Conservation (phyloP, 2,113 vertebrate genomes). For the Heterotilapia buettikoferi region DNA sequence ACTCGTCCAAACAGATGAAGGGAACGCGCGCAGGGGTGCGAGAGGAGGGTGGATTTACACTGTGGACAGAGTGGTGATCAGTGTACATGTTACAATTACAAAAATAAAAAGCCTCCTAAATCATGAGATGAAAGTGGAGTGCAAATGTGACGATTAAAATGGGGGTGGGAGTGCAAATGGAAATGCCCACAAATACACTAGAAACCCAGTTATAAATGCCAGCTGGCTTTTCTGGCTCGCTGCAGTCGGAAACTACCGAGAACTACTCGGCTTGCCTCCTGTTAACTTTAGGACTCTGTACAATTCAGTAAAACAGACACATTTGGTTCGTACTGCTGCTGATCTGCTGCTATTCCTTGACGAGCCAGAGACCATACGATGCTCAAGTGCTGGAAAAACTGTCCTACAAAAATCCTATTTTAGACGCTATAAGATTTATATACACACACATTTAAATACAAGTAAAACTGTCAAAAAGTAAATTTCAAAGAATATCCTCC, state of each 20-base stretch:
- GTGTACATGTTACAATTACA: constrained; percentile 51
- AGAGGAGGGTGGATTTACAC: constrained; percentile 34
- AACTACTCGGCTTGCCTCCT: constrained; percentile 33
- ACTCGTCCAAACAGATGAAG: constrained; percentile 15
- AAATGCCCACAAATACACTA: constrained; percentile 58
- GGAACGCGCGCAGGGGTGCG: not conserved
- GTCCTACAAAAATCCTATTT: not conserved
- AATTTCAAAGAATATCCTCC: not conserved
- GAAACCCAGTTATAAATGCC: constrained; percentile 53
- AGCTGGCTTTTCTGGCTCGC: constrained; percentile 50
- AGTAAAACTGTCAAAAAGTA: not conserved
- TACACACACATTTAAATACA: not conserved
- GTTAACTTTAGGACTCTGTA: not conserved
- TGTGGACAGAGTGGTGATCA: not conserved
- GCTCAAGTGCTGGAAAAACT: not conserved
- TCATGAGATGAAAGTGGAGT: constrained; percentile 62
- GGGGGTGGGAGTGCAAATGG: constrained; percentile 32
- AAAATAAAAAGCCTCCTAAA: constrained; percentile 74
- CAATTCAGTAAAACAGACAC: not conserved
- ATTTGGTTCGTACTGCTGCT: not conserved
- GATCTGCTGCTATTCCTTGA: not conserved
- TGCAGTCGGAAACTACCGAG: constrained; percentile 50
- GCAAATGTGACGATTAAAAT: constrained; percentile 65
- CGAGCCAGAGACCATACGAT: not conserved
- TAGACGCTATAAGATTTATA: not conserved